Percentiles rank a stretch among this genome's conserved stretches.
Conservation (phyloP, 1,140 invertebrate species). For the Maconellicoccus hirsutus region DNA sequence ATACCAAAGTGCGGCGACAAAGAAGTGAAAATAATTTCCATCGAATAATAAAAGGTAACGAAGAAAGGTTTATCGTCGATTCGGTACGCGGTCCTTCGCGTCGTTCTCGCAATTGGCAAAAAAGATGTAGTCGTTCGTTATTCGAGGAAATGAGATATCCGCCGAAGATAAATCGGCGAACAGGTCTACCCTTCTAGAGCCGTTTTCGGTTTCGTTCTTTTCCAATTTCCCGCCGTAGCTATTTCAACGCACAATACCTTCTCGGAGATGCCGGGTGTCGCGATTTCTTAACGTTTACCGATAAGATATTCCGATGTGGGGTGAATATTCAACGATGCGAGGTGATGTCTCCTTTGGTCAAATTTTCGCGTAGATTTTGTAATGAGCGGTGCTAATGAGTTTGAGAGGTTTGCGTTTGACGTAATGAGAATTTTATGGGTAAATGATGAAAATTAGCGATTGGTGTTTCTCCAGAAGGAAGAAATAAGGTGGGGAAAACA, state of each 20-base stretch:
- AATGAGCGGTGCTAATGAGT: no score
- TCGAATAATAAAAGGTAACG: background rate
- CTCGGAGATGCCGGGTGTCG: background rate
- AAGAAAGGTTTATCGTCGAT: conserved; percentile 3
- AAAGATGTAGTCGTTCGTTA: conserved; percentile 8
- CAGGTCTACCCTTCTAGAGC: background rate
- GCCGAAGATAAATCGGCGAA: background rate
- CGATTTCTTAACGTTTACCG: no score
- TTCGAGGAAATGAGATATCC: conserved; percentile 8
- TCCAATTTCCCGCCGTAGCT: background rate
- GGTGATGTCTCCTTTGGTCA: no score
- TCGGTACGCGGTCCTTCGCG: background rate
- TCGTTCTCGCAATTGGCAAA: background rate
- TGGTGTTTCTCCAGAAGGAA: no score
- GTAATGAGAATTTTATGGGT: no score
- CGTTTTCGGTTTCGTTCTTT: background rate
- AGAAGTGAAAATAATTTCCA: background rate
- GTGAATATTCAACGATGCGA: no score
- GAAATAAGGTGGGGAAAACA: no score
- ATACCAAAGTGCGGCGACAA: background rate
- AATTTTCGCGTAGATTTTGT: no score
- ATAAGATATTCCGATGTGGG: no score
- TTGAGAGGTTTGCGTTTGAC: no score
- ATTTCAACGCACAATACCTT: background rate
- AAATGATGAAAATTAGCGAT: no score